Percentiles rank a stretch among this genome's conserved stretches.
Evolutionary conservation across 1,140 invertebrate genomes (phyloP).

Genomic region (Hirudo medicinalis): DNA sequence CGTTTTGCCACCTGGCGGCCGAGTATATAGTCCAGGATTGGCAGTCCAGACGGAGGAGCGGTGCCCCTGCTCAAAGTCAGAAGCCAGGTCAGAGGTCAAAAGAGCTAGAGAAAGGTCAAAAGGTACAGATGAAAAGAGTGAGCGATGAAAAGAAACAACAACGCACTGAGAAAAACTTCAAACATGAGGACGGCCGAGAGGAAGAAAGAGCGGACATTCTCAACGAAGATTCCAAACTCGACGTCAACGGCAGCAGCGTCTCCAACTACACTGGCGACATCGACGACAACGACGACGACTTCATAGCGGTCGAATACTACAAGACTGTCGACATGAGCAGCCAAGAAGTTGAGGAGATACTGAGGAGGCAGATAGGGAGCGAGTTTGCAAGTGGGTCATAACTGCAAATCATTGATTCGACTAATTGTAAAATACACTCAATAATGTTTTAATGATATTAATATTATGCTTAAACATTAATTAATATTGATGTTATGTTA

Average conservation of each 20-base stretch:
- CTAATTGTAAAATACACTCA: no score
- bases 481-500: no score
- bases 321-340: background rate
- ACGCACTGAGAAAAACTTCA: no score
- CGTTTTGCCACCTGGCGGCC: conserved; percentile 41
- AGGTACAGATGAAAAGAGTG: no score
- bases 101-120: no score
- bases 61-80: no score
- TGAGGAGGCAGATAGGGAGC: background rate
- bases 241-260: background rate
- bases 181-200: no score
- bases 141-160: no score
- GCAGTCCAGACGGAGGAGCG: background rate
- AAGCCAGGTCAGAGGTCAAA: no score
- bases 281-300: background rate
- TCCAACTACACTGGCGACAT: background rate
- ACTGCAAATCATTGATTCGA: background rate
- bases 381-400: background rate
- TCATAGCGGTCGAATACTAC: conserved; percentile 2
- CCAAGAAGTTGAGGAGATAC: background rate
- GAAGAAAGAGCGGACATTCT: background rate
- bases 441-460: background rate
- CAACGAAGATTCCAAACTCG: background rate
- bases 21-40: conserved; percentile 24
- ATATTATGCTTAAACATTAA: background rate